Evolutionary conservation across 2,888 invertebrate species (phyloP), one percentile per base, ranked within the genome.

Genomic region (Tanytarsus gracilentus): DNA sequence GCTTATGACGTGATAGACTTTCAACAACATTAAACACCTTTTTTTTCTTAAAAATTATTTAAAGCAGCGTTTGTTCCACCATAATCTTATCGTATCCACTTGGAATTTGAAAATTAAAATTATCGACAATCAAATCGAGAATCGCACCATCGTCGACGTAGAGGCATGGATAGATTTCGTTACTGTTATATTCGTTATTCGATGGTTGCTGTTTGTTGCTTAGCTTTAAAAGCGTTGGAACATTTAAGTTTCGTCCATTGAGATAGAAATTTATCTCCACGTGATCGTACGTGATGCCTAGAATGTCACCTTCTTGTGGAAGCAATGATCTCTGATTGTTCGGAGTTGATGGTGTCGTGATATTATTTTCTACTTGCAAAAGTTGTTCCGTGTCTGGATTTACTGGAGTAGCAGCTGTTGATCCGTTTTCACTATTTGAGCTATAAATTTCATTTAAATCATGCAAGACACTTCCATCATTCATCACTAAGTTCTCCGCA

Each of bases 101-200:
- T 0, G 91, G 89, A 33, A 89, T 86, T 0, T 85, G 80, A 70
- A 88, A 85, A 65, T 83, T 81, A 72, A 97, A 96, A 70, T 88
- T 88, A 66, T 91, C 90, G 72, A 98, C 83, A 68, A 93, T 86
- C 64, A 96, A 85, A 74, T 99, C 99, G 75, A 99, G 73, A 66
- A 98, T 96, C 26, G 98, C 97, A 65, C 97, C 97, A 72, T 97
- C 95, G 69, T 97, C 97, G 68, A 98, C 97, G 93, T 77, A 62
- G 82, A 83, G 67, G 65, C 66, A 63, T 65, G 64, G 49, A 65
- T 30, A 62, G 58, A 58, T 58, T 21, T 48, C 58, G 14, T 44
- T 44, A 16, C 29, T 50, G 23, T 44, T 48, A 23, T 55, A 55
- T 39, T 55, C 55, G n/a, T 27, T 16, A 9, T 25, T 36, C 11